phyloP scores from a whole-genome alignment of 2,797 vertebrate genomes.

The Lutjanus campechanus region DNA sequence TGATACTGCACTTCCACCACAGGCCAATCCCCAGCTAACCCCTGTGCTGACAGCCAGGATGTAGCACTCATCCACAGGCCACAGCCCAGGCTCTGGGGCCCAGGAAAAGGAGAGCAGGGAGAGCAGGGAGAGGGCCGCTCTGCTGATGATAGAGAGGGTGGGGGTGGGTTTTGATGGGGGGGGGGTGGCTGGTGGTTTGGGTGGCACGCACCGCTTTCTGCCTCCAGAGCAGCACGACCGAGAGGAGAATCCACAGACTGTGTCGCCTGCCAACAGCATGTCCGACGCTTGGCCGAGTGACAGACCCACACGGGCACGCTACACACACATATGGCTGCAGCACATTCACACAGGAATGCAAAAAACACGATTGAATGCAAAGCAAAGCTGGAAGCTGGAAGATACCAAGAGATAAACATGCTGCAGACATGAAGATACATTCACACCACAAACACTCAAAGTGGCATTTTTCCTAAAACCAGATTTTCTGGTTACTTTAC shows the following conservation, averaged over 20 bases:
- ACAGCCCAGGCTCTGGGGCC: conserved; percentile 78
- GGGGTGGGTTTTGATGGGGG: not conserved
- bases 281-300: conserved; percentile 66
- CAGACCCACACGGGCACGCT: conserved; percentile 47
- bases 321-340: conserved; percentile 38
- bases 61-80: conserved; percentile 86
- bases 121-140: conserved; percentile 67
- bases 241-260: conserved; percentile 77
- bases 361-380: conserved; percentile 50
- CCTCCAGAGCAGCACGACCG: conserved; percentile 52
- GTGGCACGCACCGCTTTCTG: conserved; percentile 75
- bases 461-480: conserved; percentile 43
- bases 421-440: conserved; percentile 42
- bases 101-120: conserved; percentile 75
- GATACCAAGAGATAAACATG: conserved; percentile 51
- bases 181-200: conserved; percentile 67
- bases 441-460: conserved; percentile 59
- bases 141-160: conserved; percentile 66
- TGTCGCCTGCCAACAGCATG: conserved; percentile 72
- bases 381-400: conserved; percentile 54
- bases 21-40: conserved; percentile 83
- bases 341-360: conserved; percentile 57
- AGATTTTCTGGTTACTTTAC: conserved; percentile 38
- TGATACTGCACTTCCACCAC: conserved; percentile 82
- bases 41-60: conserved; percentile 85